These are phyloP conservation scores for Sturmia bella DNA, from an alignment of 2,888 invertebrate species.

Conservation along the genomic window DNA sequence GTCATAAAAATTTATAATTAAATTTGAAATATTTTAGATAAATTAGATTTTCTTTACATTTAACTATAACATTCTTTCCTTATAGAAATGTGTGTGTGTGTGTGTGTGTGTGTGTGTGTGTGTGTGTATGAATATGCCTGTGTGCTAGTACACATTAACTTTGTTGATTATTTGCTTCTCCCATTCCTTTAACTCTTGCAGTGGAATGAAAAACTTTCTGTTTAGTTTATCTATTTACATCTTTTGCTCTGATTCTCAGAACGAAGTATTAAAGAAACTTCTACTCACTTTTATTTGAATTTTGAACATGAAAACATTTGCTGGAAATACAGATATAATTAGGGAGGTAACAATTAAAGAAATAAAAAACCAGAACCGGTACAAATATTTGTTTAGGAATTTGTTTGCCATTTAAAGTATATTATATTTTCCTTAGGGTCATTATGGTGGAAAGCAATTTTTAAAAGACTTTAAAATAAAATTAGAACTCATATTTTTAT, in stretches of 20 bases:
- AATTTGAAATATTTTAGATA: background rate
- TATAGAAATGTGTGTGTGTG: background rate
- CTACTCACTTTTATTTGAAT: slow-evolving; percentile 49
- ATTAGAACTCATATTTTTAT: too few species aligned
- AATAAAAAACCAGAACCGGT: background rate
- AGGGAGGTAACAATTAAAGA: background rate
- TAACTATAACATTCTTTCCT: background rate
- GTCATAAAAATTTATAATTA: background rate
- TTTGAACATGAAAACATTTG: slow-evolving; percentile 59
- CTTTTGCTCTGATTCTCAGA: slow-evolving; percentile 58
- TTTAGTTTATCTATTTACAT: slow-evolving; percentile 66
- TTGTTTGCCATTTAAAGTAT: too few species aligned
- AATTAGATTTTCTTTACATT: background rate
- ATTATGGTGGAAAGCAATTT: too few species aligned
- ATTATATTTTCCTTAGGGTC: too few species aligned
- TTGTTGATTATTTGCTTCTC: slow-evolving; percentile 47
- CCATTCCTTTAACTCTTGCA: slow-evolving; percentile 68
- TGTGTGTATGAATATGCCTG: background rate
- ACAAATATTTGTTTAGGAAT: too few species aligned
- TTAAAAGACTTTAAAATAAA: too few species aligned
- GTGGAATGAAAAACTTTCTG: slow-evolving; percentile 61
- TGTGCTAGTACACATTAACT: background rate
- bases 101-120: background rate
- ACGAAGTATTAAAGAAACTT: slow-evolving; percentile 7
- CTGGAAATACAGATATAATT: background rate